Percentiles rank a stretch among this genome's conserved stretches.
Conservation (phyloP, 2,797 vertebrate species). For the Malurus leucopterus region DNA sequence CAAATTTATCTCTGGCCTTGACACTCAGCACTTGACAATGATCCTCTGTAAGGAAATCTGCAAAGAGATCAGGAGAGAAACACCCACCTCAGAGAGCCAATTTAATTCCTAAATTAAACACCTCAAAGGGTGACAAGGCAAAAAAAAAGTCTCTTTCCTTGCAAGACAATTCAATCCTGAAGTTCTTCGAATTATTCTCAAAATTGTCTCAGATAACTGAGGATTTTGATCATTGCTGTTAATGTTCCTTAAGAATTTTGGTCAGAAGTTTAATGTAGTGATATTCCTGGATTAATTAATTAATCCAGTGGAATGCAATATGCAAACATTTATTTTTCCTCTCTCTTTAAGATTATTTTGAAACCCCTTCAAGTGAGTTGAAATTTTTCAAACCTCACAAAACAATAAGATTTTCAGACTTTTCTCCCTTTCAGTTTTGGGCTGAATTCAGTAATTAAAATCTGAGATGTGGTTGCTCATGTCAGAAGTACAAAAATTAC, state of each 20-base stretch:
- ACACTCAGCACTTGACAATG: neutral
- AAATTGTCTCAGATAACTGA: neutral
- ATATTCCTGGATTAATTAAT: neutral
- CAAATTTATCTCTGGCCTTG: neutral
- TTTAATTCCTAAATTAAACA: neutral
- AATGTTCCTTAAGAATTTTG: neutral
- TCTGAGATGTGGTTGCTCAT: neutral
- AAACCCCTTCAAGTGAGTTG: neutral
- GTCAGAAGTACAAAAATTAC: neutral
- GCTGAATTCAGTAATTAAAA: neutral
- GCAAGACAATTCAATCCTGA: neutral
- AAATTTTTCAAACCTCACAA: neutral
- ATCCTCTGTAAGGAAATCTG: neutral
- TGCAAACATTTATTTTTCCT: neutral
- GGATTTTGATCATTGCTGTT: neutral
- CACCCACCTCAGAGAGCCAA: neutral
- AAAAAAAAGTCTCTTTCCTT: neutral
- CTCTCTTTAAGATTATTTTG: neutral
- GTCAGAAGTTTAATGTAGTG: neutral
- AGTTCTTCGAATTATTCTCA: neutral
- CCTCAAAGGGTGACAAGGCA: neutral
- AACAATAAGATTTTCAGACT: neutral
- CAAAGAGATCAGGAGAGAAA: neutral
- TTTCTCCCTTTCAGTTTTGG: neutral
- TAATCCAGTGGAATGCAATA: neutral